These are phyloP conservation scores for Grammomys dolichurus DNA, from an alignment of 2,113 vertebrate genomes.

Conservation along the genomic window DNA sequence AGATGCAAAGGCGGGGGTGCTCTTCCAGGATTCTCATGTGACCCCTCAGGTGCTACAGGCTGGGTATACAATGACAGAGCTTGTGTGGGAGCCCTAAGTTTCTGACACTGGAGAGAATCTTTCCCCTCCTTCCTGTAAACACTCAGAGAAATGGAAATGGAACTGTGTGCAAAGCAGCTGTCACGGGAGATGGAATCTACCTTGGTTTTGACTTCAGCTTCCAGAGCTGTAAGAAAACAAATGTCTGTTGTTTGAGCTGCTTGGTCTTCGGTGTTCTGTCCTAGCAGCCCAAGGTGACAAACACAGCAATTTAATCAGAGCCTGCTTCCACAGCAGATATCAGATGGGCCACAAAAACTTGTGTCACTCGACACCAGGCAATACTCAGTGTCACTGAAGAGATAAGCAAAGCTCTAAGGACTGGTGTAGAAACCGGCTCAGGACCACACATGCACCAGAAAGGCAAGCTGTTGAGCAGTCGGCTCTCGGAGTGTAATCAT, in stretches of 20 bases:
- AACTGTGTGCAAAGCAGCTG: fast-evolving
- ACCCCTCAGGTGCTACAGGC: too few relatives aligned
- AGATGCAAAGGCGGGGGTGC: fast-evolving
- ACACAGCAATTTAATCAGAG: too few relatives aligned
- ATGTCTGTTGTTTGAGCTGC: neutral
- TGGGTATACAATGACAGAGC: too few relatives aligned
- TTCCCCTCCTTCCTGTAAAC: too few relatives aligned
- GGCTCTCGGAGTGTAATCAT: neutral
- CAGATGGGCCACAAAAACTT: fast-evolving
- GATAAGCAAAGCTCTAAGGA: fast-evolving
- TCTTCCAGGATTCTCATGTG: neutral
- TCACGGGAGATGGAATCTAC: neutral
- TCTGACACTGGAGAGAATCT: neutral
- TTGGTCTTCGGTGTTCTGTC: neutral
- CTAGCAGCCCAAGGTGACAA: neutral
- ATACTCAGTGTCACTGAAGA: fast-evolving
- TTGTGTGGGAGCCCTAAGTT: neutral
- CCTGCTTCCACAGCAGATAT: neutral
- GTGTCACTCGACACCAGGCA: fast-evolving
- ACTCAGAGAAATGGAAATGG: neutral
- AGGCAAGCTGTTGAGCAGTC: neutral
- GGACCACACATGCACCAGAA: fast-evolving
- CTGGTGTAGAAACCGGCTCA: too few relatives aligned
- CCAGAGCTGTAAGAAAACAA: neutral
- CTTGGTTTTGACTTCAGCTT: neutral